phyloP scores from a whole-genome alignment of 2,113 vertebrate species.

The Camelus dromedarius region DNA sequence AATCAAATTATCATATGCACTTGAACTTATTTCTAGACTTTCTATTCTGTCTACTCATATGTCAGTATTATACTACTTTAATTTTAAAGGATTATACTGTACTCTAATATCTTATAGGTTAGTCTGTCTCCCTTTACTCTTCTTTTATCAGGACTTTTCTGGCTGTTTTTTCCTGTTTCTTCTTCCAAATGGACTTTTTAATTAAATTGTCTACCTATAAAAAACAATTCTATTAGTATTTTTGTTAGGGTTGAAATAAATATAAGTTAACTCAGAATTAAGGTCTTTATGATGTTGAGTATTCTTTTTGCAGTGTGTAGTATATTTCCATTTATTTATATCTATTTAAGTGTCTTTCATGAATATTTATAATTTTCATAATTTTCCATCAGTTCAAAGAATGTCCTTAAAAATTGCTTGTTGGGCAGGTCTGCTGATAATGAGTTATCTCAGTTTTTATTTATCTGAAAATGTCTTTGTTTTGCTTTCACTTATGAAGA shows the following conservation, averaged over 20 bases:
- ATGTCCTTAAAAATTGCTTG: neutral
- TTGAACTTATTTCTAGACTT: constrained; percentile 1
- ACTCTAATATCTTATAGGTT: neutral
- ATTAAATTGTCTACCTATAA: neutral
- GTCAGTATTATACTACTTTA: neutral
- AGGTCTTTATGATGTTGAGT: neutral
- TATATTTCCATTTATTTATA: neutral
- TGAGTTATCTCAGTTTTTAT: neutral
- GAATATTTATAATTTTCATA: constrained; percentile 5
- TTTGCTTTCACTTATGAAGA: neutral
- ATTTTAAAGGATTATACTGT: constrained; percentile 12
- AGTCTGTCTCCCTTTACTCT: neutral
- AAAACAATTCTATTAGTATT: constrained; percentile 26
- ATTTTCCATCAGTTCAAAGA: neutral
- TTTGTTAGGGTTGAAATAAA: neutral
- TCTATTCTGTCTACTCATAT: neutral
- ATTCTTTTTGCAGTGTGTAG: neutral
- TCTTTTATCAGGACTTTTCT: neutral
- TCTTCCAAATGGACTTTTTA: neutral
- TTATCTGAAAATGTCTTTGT: constrained; percentile 16
- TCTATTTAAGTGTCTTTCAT: neutral
- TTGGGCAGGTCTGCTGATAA: neutral
- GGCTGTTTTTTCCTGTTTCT: neutral
- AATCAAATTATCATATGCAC: neutral
- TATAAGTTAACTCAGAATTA: constrained; percentile 14